Evolutionary conservation across 2,113 vertebrate species (phyloP).

Genomic region (Cyphomyrus plagiostoma): DNA sequence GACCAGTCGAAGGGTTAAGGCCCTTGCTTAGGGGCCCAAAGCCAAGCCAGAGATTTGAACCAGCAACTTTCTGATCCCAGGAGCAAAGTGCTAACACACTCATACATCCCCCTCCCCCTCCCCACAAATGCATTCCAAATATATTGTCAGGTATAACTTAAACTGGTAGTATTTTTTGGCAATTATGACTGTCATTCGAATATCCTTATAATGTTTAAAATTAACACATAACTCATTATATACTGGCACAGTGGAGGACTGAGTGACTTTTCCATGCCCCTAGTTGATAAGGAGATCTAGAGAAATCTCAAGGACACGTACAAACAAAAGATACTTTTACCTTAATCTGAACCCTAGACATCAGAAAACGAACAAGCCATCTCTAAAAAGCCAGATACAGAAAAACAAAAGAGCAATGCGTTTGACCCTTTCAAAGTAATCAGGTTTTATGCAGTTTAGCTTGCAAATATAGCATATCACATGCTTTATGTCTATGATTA

Average conservation of each 20-base stretch:
- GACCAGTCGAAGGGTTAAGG: background rate
- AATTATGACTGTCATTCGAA: background rate
- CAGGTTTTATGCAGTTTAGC: background rate
- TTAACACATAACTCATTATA: background rate
- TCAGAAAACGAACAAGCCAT: background rate
- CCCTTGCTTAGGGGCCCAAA: background rate
- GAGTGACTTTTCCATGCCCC: background rate
- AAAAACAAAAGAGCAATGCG: background rate
- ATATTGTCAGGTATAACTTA: background rate
- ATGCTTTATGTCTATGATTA: background rate
- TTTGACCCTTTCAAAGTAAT: background rate
- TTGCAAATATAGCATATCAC: background rate
- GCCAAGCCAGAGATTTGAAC: background rate
- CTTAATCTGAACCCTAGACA: background rate
- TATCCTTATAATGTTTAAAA: background rate
- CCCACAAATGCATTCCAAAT: background rate
- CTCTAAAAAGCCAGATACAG: background rate
- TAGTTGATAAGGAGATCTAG: background rate
- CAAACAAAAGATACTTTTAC: background rate
- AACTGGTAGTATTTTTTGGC: background rate
- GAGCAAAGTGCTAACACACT: background rate
- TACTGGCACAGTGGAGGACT: background rate
- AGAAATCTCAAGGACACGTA: background rate
- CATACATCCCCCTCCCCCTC: background rate
- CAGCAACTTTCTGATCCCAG: background rate